These are phyloP conservation scores for Struthidea cinerea DNA, from an alignment of 2,113 vertebrate species.

Conservation along the genomic window DNA sequence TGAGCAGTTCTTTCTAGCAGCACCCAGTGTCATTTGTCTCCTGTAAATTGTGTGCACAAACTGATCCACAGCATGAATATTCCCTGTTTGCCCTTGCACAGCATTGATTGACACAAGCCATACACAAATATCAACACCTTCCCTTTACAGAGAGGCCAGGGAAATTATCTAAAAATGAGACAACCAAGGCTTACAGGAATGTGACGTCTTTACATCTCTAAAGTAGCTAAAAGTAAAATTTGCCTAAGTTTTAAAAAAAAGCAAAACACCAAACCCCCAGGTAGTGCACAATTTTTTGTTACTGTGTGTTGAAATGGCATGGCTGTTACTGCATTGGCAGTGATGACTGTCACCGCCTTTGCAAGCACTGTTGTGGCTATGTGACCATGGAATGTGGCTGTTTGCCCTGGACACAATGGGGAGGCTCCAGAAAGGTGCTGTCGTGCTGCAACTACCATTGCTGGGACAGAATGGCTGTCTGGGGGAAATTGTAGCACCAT, in stretches of 20 bases:
- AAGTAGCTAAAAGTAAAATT: not conserved
- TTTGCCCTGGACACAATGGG: not conserved
- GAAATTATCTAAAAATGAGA: not conserved
- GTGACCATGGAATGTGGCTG: not conserved
- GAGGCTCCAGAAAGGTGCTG: not conserved
- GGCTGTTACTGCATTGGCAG: not conserved
- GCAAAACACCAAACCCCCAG: not conserved
- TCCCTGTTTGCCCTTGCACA: conserved; percentile 48
- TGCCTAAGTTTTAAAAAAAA: not conserved
- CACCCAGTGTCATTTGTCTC: not conserved
- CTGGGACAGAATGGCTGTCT: not conserved
- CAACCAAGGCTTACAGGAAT: not conserved
- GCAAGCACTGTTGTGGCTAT: rapidly evolving
- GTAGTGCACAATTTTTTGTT: not conserved
- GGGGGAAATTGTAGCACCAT: not conserved
- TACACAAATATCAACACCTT: not conserved
- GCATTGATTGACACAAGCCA: conserved; percentile 16
- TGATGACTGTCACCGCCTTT: not conserved
- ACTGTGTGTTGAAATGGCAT: not conserved
- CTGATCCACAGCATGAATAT: conserved; percentile 38
- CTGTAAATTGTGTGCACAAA: not conserved
- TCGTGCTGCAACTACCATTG: not conserved
- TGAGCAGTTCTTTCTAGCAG: not conserved
- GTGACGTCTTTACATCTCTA: not conserved
- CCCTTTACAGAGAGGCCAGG: not conserved